Evolutionary conservation across 2,113 vertebrate species (phyloP), one percentile per base, ranked within the genome.

Genomic region (Oncorhynchus clarkii): DNA sequence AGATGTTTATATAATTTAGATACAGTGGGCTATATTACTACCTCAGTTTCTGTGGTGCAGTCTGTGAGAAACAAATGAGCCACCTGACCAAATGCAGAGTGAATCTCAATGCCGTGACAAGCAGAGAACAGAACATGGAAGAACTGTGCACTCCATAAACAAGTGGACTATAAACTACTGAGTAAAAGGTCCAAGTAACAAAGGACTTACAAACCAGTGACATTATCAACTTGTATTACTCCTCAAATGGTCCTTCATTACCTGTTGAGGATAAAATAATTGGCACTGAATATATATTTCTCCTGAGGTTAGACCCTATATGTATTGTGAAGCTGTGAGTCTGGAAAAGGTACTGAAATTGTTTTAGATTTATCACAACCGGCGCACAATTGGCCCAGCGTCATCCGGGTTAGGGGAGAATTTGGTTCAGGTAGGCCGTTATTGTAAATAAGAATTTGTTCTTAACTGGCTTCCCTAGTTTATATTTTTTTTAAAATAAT

Each of bases 231-330:
- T 84, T 76, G 78, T 84, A 83, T 81, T 78, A 86, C 74, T 87
- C 79, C 81, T 85, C 82, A 87, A 85, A 82, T 65, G 74, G 81
- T 83, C 79, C 78, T 86, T 85, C 78, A 85, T 75, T 85, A 85
- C 83, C 83, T 81, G 83, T 81, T 82, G 80, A 84, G 81, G 74
- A 88, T 85, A 82, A 88, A 83, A 88, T 84, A 85, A 81, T 54
- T 54, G 83, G 72, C 76, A 82, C 81, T 88, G 77, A 88, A 82
- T 51, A 51, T 39, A 39, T 16, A 51, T 51, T 51, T 51, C 49
- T 16, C 9, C 49, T 51, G 49, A 51, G 14, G 49, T 16, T 51
- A 51, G 14, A 14, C 12, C 51, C 51, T 54, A 54, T 54, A 54
- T 18, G 39, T 45, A 45, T 54, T 54, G 51, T 54, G 51, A 54